Evolutionary conservation across 2,113 vertebrate genomes (phyloP).

Genomic region (Seriola dumerili): DNA sequence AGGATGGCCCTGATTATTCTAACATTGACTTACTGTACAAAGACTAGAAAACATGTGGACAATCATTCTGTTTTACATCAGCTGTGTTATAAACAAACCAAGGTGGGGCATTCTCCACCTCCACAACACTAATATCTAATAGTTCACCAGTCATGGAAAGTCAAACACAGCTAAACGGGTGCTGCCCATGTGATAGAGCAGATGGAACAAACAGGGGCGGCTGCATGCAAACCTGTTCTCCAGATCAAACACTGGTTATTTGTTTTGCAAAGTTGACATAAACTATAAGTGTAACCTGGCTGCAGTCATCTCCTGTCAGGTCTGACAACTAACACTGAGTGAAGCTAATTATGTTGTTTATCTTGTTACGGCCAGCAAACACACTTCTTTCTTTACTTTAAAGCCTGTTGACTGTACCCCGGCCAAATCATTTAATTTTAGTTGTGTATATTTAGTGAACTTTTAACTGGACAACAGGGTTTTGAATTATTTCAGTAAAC

Average conservation of each 20-base stretch:
- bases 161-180: constrained; percentile 31
- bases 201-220: constrained; percentile 33
- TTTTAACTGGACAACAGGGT: not conserved
- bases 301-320: not conserved
- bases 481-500: not conserved
- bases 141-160: constrained; percentile 51
- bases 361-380: not conserved
- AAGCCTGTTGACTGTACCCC: not conserved
- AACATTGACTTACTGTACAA: constrained; percentile 33
- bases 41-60: not conserved
- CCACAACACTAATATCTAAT: not conserved
- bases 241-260: constrained; percentile 65
- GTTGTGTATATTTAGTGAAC: not conserved
- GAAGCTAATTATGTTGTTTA: not conserved
- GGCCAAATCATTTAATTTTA: not conserved
- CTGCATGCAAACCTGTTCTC: constrained; percentile 21
- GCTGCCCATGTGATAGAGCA: constrained; percentile 47
- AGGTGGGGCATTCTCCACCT: not conserved
- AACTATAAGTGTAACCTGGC: not conserved
- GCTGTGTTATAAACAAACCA: not conserved
- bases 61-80: not conserved
- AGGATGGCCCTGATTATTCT: constrained; percentile 24
- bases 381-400: constrained; percentile 3
- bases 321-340: constrained; percentile 1
- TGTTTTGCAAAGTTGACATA: constrained; percentile 54